phyloP scores from a whole-genome alignment of 1,140 invertebrate genomes.

The Drosophila arawakana region DNA sequence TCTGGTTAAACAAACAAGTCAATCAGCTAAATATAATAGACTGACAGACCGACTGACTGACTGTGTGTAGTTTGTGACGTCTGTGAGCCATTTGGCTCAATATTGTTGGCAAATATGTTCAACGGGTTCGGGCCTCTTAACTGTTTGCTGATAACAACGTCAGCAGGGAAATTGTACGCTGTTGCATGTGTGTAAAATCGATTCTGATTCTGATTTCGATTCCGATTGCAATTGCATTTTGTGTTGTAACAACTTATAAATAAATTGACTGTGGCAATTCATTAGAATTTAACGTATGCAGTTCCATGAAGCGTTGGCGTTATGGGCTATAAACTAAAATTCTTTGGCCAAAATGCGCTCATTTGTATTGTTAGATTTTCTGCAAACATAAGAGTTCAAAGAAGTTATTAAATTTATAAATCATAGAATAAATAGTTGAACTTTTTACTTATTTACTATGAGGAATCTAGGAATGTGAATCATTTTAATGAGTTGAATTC shows the following conservation, averaged over 20 bases:
- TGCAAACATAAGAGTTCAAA: no score
- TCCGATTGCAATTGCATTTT: neutral
- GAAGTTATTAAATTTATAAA: no score
- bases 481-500: no score
- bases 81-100: slow-evolving; percentile 25
- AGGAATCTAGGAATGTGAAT: no score
- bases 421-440: no score
- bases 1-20: slow-evolving; percentile 25
- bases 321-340: slow-evolving; percentile 6
- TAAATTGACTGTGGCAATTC: slow-evolving; percentile 43
- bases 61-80: slow-evolving; percentile 60
- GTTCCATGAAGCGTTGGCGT: slow-evolving; percentile 10
- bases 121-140: slow-evolving; percentile 39
- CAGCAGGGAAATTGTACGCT: slow-evolving; percentile 48
- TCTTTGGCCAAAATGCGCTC: neutral
- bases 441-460: no score
- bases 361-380: neutral
- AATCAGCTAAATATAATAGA: slow-evolving; percentile 34
- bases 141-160: slow-evolving; percentile 75
- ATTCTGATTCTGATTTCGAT: slow-evolving; percentile 20
- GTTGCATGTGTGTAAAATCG: slow-evolving; percentile 37
- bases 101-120: slow-evolving; percentile 9
- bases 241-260: slow-evolving; percentile 32
- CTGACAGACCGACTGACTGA: neutral
- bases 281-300: slow-evolving; percentile 21